Evolutionary conservation across 2,797 vertebrate species (phyloP).

Genomic region (Echiichthys vipera): DNA sequence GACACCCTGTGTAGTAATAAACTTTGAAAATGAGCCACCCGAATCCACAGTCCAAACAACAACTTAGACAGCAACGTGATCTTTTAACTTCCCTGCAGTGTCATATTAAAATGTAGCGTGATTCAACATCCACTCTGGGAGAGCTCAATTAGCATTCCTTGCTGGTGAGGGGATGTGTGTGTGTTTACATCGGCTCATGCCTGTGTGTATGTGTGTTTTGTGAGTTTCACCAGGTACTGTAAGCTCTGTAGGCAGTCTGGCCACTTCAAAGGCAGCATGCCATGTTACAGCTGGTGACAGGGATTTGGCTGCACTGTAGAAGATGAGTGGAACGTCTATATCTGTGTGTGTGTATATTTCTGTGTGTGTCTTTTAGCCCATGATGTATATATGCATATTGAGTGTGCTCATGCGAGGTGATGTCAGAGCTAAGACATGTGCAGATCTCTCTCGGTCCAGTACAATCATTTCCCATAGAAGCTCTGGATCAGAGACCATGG

Average conservation of each 20-base stretch:
- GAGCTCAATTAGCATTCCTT: constrained; percentile 58
- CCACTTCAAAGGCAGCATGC: constrained; percentile 68
- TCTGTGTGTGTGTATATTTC: neutral
- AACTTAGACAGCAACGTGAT: neutral
- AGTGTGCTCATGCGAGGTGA: constrained; percentile 55
- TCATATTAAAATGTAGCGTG: constrained; percentile 26
- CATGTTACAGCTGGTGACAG: constrained; percentile 58
- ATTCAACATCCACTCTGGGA: constrained; percentile 52
- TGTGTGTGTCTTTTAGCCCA: constrained; percentile 4
- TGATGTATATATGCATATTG: constrained; percentile 39
- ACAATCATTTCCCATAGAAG: constrained; percentile 67
- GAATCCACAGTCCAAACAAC: constrained; percentile 3
- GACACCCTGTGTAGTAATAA: neutral
- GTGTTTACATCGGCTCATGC: constrained; percentile 38
- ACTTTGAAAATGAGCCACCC: constrained; percentile 20
- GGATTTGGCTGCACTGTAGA: constrained; percentile 59
- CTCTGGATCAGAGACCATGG: constrained; percentile 67
- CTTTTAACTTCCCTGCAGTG: constrained; percentile 29
- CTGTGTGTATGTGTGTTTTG: constrained; percentile 15
- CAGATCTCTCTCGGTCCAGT: constrained; percentile 45
- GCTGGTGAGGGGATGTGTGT: constrained; percentile 46
- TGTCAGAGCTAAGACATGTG: constrained; percentile 70
- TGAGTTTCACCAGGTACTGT: constrained; percentile 37
- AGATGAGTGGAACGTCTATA: constrained; percentile 29
- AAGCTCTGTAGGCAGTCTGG: constrained; percentile 39